Evolutionary conservation across 2,113 vertebrate species (phyloP).

Genomic region (Sebastes schlegelii): DNA sequence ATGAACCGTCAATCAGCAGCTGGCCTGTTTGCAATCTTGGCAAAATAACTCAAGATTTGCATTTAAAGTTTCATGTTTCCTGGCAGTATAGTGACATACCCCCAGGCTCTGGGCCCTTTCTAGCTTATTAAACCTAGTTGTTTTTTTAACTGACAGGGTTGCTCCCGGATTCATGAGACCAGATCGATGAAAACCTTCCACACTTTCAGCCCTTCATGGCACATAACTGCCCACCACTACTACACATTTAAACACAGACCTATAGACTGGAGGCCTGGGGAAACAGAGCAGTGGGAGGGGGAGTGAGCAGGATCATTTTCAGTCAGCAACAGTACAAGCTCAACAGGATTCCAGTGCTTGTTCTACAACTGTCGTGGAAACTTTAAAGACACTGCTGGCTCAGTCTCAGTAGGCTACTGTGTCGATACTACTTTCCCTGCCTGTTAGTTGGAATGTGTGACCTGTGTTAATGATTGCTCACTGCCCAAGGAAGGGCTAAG

Average conservation of each 20-base stretch:
- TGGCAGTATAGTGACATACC: not conserved
- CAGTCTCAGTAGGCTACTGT: not conserved
- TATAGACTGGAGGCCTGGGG: not conserved
- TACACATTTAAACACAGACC: not conserved
- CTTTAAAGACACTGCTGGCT: not conserved
- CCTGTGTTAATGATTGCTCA: conserved; percentile 44
- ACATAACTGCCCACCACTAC: not conserved
- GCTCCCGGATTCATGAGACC: too few species aligned
- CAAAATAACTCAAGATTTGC: not conserved
- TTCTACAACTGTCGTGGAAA: conserved; percentile 21
- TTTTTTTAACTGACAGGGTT: not conserved
- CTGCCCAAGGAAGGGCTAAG: not conserved
- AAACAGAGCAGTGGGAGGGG: not conserved
- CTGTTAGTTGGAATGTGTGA: not conserved
- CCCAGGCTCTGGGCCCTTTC: not conserved
- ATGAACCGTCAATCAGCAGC: too few species aligned
- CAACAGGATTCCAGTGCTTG: conserved; percentile 49
- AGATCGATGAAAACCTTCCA: not conserved
- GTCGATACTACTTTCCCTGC: not conserved
- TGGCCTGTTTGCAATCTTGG: too few species aligned
- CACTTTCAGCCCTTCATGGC: too few species aligned
- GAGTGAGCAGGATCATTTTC: conserved; percentile 1
- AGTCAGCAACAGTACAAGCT: conserved; percentile 36
- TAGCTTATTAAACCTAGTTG: too few species aligned
- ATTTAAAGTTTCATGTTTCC: not conserved